Conservation (phyloP, 2,797 vertebrate genomes). For the Otolemur crassicaudatus region DNA sequence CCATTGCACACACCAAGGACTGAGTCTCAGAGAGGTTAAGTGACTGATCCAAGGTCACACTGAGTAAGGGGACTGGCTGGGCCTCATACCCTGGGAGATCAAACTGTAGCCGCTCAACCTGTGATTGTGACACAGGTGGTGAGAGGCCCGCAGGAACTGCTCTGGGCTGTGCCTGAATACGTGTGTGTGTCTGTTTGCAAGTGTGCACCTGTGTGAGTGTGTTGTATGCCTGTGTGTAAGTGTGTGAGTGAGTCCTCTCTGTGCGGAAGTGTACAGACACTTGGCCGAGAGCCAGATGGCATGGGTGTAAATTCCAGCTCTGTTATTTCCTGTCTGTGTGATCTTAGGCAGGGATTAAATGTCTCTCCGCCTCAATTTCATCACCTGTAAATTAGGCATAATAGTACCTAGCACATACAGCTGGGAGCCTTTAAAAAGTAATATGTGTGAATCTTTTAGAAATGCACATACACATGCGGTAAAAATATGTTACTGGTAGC, state of each 20-base stretch:
- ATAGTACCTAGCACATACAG: not conserved
- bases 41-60: not conserved
- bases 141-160: not conserved
- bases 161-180: not conserved
- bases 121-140: not conserved
- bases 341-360: not conserved
- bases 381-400: not conserved
- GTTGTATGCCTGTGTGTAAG: not conserved
- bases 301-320: not conserved
- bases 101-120: not conserved
- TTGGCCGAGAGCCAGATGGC: not conserved
- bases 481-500: not conserved
- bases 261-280: not conserved
- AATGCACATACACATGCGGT: accelerated
- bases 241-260: not conserved
- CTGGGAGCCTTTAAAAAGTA: not conserved
- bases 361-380: not conserved
- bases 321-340: not conserved
- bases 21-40: not conserved
- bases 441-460: too few species aligned
- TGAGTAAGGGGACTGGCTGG: not conserved
- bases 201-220: not conserved
- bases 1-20: not conserved
- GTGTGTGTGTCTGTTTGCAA: not conserved
- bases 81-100: not conserved